Conservation (phyloP, 2,797 vertebrate species). For the Pseudochaenichthys georgianus region DNA sequence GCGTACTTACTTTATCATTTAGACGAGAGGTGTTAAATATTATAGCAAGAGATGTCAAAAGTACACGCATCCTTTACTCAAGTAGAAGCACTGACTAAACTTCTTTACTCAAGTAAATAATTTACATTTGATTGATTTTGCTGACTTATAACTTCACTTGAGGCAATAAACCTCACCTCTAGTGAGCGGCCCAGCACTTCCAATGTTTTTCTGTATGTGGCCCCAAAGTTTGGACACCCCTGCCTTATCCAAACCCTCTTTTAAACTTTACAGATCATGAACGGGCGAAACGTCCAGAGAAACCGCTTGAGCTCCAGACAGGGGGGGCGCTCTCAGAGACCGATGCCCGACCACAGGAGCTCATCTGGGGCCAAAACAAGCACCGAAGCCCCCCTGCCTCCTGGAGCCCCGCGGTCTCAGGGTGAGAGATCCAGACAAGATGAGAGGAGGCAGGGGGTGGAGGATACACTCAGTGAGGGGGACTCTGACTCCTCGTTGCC, state of each 20-base stretch:
- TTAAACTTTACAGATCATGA: slow-evolving; percentile 65
- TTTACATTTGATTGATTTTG: no score
- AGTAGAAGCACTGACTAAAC: no score
- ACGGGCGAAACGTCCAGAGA: slow-evolving; percentile 73
- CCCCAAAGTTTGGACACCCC: no score
- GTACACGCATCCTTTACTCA: no score
- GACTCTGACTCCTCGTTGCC: slow-evolving; percentile 76
- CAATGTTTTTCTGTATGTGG: no score
- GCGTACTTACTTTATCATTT: not conserved
- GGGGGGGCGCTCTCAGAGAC: slow-evolving; percentile 39
- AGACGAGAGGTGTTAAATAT: no score
- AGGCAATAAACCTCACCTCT: no score
- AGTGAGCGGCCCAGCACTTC: no score
- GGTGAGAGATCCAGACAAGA: slow-evolving; percentile 32
- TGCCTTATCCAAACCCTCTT: not conserved
- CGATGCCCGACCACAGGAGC: slow-evolving; percentile 75
- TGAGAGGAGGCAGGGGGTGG: slow-evolving; percentile 37
- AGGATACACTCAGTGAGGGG: slow-evolving; percentile 47
- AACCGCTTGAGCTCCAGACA: slow-evolving; percentile 32
- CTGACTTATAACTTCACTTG: no score
- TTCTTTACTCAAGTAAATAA: no score
- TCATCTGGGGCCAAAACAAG: slow-evolving; percentile 72
- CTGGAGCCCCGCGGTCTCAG: slow-evolving; percentile 22
- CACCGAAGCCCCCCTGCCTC: slow-evolving; percentile 33
- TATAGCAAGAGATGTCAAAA: no score